Conservation (phyloP, 2,113 vertebrate species). For the Panthera uncia region DNA sequence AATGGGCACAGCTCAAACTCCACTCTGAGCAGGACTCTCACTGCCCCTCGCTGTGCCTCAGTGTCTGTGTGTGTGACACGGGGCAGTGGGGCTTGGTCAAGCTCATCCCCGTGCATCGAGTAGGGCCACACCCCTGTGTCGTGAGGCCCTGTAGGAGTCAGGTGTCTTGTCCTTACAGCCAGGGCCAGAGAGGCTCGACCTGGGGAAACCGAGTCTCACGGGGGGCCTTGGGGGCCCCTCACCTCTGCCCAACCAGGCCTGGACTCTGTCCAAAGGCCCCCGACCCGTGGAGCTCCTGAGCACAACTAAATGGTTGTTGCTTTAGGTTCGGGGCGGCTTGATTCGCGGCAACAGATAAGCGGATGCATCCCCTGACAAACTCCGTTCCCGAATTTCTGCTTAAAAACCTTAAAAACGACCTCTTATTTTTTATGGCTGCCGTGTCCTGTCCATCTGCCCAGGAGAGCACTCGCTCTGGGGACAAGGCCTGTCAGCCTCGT, state of each 20-base stretch:
- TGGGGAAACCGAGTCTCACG: background rate
- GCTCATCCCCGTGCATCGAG: fast-evolving
- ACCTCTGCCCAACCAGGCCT: background rate
- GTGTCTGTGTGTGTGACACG: background rate
- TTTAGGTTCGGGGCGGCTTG: too few relatives aligned
- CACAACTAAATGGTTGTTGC: fast-evolving
- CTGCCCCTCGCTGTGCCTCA: background rate
- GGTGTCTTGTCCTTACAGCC: background rate
- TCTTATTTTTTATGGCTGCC: background rate
- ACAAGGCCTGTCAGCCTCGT: background rate
- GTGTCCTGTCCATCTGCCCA: background rate
- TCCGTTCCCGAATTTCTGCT: background rate
- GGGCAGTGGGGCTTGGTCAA: fast-evolving
- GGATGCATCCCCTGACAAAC: fast-evolving
- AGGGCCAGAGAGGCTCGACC: fast-evolving
- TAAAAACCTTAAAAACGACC: background rate
- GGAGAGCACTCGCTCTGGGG: background rate
- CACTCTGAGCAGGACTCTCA: fast-evolving
- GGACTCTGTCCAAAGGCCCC: background rate
- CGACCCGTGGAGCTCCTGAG: fast-evolving
- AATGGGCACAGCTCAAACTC: background rate
- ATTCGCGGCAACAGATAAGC: fast-evolving
- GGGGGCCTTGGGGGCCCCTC: background rate
- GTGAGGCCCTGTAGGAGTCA: background rate
- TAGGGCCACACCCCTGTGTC: fast-evolving